phyloP scores from a whole-genome alignment of 2,113 vertebrate genomes.

The Rhinolophus sinicus region DNA sequence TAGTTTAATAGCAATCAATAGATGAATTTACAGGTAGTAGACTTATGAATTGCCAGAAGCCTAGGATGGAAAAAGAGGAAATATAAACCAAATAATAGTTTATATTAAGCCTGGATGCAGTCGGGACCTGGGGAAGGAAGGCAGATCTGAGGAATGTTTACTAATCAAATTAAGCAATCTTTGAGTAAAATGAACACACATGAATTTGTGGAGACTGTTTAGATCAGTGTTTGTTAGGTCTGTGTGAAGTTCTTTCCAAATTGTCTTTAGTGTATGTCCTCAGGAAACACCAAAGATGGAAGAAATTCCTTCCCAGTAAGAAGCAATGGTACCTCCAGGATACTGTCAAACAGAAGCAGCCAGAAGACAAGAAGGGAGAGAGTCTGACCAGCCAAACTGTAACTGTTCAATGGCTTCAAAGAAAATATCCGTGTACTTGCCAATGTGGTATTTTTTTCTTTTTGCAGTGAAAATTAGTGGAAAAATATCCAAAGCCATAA shows the following conservation, averaged over 20 bases:
- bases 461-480: slow-evolving; percentile 46
- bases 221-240: not conserved
- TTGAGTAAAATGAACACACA: not conserved
- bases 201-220: not conserved
- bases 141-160: not conserved
- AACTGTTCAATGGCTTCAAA: not conserved
- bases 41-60: not conserved
- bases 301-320: not conserved
- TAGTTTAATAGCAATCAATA: not conserved
- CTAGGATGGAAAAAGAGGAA: not conserved
- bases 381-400: not conserved
- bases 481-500: slow-evolving; percentile 61
- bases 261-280: not conserved
- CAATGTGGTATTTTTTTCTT: slow-evolving; percentile 31
- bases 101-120: not conserved
- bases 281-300: not conserved
- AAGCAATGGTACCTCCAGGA: not conserved
- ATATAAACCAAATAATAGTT: not conserved
- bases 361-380: not conserved
- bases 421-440: not conserved
- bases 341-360: not conserved
- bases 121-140: not conserved
- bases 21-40: not conserved
- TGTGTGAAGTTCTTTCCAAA: not conserved
- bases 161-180: not conserved